Evolutionary conservation across 2,888 invertebrate genomes (phyloP).

Genomic region (Taphrorychus bicolor): DNA sequence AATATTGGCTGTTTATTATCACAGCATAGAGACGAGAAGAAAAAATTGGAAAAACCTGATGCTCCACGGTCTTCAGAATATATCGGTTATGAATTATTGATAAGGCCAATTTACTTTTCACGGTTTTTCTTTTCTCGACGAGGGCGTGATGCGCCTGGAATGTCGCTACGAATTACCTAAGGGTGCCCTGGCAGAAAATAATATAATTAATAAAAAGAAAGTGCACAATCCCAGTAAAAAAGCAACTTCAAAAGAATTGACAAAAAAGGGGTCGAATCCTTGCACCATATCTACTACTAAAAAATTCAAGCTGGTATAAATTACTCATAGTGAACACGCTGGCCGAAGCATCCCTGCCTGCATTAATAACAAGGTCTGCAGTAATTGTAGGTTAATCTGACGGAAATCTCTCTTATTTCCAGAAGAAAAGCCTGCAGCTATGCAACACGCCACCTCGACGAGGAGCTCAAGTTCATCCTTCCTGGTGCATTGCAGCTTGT

Average conservation of each 20-base stretch:
- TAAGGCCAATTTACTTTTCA: neutral
- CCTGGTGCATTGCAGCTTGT: conserved; percentile 49
- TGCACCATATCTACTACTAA: too few relatives aligned
- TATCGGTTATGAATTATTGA: neutral
- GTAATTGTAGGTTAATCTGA: conserved; percentile 2
- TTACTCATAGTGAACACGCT: too few relatives aligned
- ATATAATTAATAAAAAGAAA: too few relatives aligned
- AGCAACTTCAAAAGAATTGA: too few relatives aligned
- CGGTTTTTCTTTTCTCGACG: neutral
- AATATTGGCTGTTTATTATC: conserved; percentile 13
- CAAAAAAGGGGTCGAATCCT: too few relatives aligned
- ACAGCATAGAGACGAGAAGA: neutral
- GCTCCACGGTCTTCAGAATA: neutral
- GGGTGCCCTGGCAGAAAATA: too few relatives aligned
- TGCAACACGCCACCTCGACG: conserved; percentile 72
- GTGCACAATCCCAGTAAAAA: too few relatives aligned
- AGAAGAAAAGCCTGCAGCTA: conserved; percentile 78
- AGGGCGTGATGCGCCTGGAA: neutral
- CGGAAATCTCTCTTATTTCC: conserved; percentile 50
- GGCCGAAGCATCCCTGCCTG: neutral
- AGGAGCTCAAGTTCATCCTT: conserved; percentile 50
- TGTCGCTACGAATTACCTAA: too few relatives aligned
- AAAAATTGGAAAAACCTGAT: conserved; percentile 4
- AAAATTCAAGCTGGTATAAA: too few relatives aligned
- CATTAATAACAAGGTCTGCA: neutral